A percentile compares a stretch with the other conserved stretches of the same genome.
Conservation (phyloP, 2,113 vertebrate species). For the Stegastes partitus region DNA sequence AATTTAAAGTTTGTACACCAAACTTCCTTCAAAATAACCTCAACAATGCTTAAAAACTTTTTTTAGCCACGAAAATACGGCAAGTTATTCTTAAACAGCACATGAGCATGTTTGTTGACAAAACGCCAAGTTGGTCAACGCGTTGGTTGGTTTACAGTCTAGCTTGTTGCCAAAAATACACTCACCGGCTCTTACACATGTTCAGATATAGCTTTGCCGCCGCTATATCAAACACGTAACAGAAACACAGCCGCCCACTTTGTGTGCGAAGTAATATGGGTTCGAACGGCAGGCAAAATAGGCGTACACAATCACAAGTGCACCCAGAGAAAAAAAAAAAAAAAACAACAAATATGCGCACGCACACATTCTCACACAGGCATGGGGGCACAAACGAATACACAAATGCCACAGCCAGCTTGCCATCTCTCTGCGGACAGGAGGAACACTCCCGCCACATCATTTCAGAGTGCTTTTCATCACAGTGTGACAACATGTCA, state of each 20-base stretch:
- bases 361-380: constrained; percentile 39
- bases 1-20: background rate
- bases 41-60: constrained; percentile 5
- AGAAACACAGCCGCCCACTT: constrained; percentile 31
- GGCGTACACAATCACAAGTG: constrained; percentile 40
- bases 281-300: constrained; percentile 31
- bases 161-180: background rate
- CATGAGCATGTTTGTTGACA: background rate
- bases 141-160: background rate
- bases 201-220: background rate
- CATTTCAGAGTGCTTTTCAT: constrained; percentile 87
- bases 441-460: constrained; percentile 84
- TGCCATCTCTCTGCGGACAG: constrained; percentile 80
- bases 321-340: constrained; percentile 41
- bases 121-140: background rate
- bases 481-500: constrained; percentile 85
- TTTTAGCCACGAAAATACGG: background rate
- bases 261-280: constrained; percentile 17
- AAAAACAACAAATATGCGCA: constrained; percentile 10
- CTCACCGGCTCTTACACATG: background rate
- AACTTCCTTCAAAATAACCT: background rate
- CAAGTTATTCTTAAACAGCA: background rate
- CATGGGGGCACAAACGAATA: constrained; percentile 67
- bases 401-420: constrained; percentile 75
- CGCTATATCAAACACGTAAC: constrained; percentile 3